These are phyloP conservation scores for Ciconia maguari DNA, from an alignment of 2,113 vertebrate genomes.

Conservation along the genomic window DNA sequence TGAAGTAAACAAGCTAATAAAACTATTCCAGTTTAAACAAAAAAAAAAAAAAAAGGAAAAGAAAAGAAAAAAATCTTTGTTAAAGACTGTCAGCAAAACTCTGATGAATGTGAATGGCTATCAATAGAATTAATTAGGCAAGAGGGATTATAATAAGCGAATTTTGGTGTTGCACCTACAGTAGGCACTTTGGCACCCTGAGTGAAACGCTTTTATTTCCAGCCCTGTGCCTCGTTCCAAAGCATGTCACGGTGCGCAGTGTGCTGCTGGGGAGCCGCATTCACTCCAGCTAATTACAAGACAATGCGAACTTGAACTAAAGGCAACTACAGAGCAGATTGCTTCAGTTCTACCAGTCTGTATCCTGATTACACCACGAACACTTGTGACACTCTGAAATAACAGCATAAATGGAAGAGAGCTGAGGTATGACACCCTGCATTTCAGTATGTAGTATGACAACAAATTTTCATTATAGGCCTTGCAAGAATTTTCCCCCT, in stretches of 20 bases:
- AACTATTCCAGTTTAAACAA: constrained; percentile 62
- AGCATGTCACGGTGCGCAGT: constrained; percentile 22
- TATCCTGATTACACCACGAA: constrained; percentile 1
- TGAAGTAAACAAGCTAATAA: constrained; percentile 77
- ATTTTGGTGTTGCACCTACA: constrained; percentile 54
- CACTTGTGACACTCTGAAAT: constrained; percentile 26
- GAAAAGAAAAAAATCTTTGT: constrained; percentile 49
- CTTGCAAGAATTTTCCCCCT: not conserved
- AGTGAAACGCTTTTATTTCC: constrained; percentile 47
- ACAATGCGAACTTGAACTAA: constrained; percentile 41
- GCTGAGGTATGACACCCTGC: not conserved
- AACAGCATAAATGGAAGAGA: not conserved
- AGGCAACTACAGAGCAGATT: constrained; percentile 55
- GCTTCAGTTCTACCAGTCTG: constrained; percentile 32
- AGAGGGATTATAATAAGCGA: constrained; percentile 65
- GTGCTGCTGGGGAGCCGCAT: constrained; percentile 48
- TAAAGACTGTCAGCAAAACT: constrained; percentile 64
- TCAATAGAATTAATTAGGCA: constrained; percentile 73
- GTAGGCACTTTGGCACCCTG: constrained; percentile 51
- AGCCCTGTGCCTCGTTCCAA: constrained; percentile 34
- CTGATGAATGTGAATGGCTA: constrained; percentile 60
- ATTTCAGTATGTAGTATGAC: not conserved
- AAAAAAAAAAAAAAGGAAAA: not conserved
- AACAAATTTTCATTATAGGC: not conserved
- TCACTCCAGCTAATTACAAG: constrained; percentile 71